phyloP scores from a whole-genome alignment of 2,797 vertebrate species.

The Pantherophis alleghaniensis region DNA sequence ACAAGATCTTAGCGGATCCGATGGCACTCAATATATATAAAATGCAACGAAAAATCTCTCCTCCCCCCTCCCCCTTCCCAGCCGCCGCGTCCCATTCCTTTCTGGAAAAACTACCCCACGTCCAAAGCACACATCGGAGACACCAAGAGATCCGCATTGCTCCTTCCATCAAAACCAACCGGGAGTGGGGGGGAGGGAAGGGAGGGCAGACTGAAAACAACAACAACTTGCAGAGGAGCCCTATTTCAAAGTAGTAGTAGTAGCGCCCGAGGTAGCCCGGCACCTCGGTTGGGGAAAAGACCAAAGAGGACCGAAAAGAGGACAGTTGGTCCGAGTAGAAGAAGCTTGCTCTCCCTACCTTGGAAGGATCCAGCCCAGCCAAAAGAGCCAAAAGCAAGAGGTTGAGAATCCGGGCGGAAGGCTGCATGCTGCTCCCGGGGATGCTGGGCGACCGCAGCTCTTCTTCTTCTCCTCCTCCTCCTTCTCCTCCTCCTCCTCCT shows the following conservation, averaged over 20 bases:
- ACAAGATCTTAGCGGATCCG: neutral
- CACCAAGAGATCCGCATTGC: conserved; percentile 56
- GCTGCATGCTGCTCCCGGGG: conserved; percentile 82
- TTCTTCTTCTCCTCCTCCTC: conserved; percentile 12
- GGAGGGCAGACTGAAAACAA: neutral
- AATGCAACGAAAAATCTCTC: neutral
- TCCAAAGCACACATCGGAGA: neutral
- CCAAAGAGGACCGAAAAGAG: neutral
- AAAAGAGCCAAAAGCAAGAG: conserved; percentile 83
- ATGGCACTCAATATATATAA: conserved; percentile 29
- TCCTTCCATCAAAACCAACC: conserved; percentile 3
- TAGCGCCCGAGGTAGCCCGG: conserved; percentile 18
- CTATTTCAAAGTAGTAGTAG: conserved; percentile 42
- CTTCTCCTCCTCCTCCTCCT: conserved; percentile 40
- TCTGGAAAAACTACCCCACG: neutral
- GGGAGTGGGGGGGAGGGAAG: rapidly evolving
- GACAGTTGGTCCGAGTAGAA: neutral
- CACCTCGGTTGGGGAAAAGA: neutral
- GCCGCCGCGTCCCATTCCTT: neutral
- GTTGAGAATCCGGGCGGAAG: conserved; percentile 77
- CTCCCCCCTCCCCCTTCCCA: rapidly evolving
- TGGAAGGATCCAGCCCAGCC: conserved; percentile 85
- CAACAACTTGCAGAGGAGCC: neutral
- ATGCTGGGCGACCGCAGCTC: conserved; percentile 26
- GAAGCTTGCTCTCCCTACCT: conserved; percentile 78